These are phyloP conservation scores for Papilio helenus DNA, from an alignment of 1,140 invertebrate genomes.

Conservation along the genomic window DNA sequence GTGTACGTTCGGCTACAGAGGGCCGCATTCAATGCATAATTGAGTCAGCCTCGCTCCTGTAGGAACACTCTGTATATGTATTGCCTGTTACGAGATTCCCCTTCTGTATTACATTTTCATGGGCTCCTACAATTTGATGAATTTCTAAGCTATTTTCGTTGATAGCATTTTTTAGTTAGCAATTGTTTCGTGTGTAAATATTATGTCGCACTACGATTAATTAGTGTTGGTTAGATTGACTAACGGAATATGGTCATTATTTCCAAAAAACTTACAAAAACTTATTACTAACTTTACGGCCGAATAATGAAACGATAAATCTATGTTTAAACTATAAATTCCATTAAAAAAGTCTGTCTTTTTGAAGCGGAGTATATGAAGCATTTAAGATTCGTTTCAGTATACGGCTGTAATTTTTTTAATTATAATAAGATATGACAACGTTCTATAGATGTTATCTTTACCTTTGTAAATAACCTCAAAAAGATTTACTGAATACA, in stretches of 20 bases:
- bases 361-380: no score
- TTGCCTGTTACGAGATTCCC: background rate
- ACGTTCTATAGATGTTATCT: background rate
- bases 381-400: background rate
- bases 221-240: no score
- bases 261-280: background rate
- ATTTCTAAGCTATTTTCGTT: background rate
- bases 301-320: no score
- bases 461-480: background rate
- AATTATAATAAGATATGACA: background rate
- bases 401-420: no score
- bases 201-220: no score
- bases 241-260: background rate
- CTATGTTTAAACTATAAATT: no score
- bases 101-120: background rate
- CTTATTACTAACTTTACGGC: background rate
- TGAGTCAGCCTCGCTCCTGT: constrained; percentile 1
- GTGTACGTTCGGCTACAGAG: background rate
- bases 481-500: background rate
- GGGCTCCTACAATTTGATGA: background rate
- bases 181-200: no score
- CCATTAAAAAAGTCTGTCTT: no score
- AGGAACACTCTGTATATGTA: background rate
- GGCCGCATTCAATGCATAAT: constrained; percentile 17
- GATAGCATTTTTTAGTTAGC: background rate